Base-by-base conservation (phyloP, 2,113 vertebrate genomes). In the Corythaixoides concolor region DNA sequence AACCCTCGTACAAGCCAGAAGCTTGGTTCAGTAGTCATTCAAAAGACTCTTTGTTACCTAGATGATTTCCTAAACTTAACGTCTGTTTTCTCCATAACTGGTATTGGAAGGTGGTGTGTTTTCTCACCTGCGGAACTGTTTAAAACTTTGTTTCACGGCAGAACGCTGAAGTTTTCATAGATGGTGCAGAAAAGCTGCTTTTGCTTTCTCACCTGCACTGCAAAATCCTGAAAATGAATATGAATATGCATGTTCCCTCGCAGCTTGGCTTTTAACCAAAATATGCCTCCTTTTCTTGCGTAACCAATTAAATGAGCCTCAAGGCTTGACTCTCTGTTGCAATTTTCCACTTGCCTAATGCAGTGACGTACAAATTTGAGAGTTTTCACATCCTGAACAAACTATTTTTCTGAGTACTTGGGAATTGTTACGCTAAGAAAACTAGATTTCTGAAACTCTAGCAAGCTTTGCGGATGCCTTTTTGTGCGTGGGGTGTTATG, bases 41-140 rank as follows among this genome's bases (percentile, higher is more conserved):
- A 93, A 96, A 94, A 66, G 77, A 69, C 15, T 89, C 91, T 95
- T 93, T 95, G 73, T 96, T 85, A 62, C 50, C 21, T 45, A 62
- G 76, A 77, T 22, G 30, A 81, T 39, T 97, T 76, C 90, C 43
- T 88, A 35, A 93, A 66, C 73, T 72, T 81, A 15, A 15, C 12
- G 58, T 27, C 52, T 67, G 89, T 85, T 97, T 77, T 88, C 59
- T 88, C 56, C 53, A 3, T 59, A 66, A 85, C 73, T 21, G 73
- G 41, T 41, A 80, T 43, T 64, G 96, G 84, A 96, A 86, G 52
- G 41, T 9, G 77, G 53, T 75, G 49, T 43, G 72, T 66, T 68
- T 56, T 62, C 16, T 66, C 64, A 90, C 70, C 59, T 27, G 45
- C 28, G 23, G 87, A 84, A 66, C 82, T 81, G 53, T 63, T 88